Conservation (phyloP, 2,797 vertebrate genomes). For the Cetoscarus ocellatus region DNA sequence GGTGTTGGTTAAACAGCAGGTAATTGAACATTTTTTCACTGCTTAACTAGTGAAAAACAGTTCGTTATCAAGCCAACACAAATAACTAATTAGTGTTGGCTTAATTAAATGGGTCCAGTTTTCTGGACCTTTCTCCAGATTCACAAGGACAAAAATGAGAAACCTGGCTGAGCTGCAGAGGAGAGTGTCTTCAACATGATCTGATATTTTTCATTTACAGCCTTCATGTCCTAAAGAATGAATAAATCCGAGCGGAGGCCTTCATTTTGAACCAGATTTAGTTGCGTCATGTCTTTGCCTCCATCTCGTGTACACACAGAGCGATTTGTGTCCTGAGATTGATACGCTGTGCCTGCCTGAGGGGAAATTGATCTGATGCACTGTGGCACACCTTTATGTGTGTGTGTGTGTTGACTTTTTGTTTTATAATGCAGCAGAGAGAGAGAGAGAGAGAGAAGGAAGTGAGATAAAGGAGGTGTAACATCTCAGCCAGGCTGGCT, state of each 20-base stretch:
- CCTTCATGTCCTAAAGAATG: neutral
- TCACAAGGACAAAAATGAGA: neutral
- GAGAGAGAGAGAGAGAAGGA: constrained; percentile 15
- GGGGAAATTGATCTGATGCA: constrained; percentile 45
- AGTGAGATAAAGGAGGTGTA: constrained; percentile 28
- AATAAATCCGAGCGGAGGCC: neutral
- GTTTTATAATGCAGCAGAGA: constrained; percentile 44
- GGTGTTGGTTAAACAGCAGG: too few relatives aligned
- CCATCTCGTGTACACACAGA: constrained; percentile 1
- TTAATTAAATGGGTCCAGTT: too few relatives aligned
- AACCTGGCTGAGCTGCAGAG: neutral
- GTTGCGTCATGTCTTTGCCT: neutral
- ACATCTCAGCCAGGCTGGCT: constrained; percentile 50
- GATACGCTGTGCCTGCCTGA: constrained; percentile 23
- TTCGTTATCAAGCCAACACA: too few relatives aligned
- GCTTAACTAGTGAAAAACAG: too few relatives aligned
- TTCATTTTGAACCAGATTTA: constrained; percentile 1
- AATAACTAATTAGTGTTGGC: too few relatives aligned
- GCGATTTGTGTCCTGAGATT: constrained; percentile 35
- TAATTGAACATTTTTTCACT: too few relatives aligned
- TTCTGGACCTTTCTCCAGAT: too few relatives aligned
- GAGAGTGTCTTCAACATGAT: too few relatives aligned
- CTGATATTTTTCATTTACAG: neutral
- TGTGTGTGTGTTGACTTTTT: constrained; percentile 39
- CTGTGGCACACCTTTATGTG: constrained; percentile 35